phyloP scores from a whole-genome alignment of 1,140 invertebrate species.

The Bathynomus jamesi region DNA sequence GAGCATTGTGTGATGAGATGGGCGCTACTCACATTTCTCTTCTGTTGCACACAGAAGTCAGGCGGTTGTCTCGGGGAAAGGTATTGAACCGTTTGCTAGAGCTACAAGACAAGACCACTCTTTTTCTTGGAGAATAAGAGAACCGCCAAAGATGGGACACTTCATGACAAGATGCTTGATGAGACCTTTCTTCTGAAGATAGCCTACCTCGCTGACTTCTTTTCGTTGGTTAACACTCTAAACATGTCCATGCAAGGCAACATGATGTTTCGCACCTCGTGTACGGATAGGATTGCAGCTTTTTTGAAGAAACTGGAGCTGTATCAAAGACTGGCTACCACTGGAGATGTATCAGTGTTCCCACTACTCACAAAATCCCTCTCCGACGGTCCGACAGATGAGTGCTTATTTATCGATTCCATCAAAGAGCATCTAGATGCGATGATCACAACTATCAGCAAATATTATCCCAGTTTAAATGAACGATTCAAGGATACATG shows the following conservation, averaged over 20 bases:
- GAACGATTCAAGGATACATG: not conserved
- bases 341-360: not conserved
- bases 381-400: not conserved
- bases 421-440: not conserved
- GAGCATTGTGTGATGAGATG: not conserved
- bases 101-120: not conserved
- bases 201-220: not conserved
- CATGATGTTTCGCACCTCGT: not conserved
- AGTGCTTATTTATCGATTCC: not conserved
- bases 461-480: not conserved
- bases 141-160: too few relatives aligned
- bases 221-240: not conserved
- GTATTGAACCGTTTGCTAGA: not conserved
- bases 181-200: not conserved
- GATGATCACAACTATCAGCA: not conserved
- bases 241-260: not conserved
- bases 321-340: not conserved
- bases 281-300: not conserved
- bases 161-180: not conserved
- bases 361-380: not conserved
- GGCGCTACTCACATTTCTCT: not conserved
- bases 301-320: not conserved
- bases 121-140: not conserved
- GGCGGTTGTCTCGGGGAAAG: not conserved
- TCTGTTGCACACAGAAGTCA: not conserved